A percentile compares a stretch with the other conserved stretches of the same genome.
phyloP scores from a whole-genome alignment of 1,140 invertebrate species.

The Brachystomella parvula region DNA sequence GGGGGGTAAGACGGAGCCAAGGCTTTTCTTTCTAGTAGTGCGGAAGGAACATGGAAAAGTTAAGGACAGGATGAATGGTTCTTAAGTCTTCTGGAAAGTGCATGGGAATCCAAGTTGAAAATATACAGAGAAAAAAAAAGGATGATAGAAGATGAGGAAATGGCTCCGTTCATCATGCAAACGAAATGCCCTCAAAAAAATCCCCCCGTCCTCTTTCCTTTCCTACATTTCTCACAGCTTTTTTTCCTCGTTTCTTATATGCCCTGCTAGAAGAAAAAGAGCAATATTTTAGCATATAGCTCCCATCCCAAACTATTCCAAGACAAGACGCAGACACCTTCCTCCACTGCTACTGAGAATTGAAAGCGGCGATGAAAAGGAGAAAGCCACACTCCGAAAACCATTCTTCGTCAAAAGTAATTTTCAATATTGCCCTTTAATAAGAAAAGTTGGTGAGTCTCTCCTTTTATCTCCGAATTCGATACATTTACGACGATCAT shows the following conservation, averaged over 20 bases:
- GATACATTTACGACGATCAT: constrained; percentile 24
- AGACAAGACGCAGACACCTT: constrained; percentile 10
- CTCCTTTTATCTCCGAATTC: constrained; percentile 27
- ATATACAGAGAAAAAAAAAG: constrained; percentile 26
- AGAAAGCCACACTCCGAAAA: constrained; percentile 8
- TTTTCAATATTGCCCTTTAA: constrained; percentile 35
- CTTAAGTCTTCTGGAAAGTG: constrained; percentile 16
- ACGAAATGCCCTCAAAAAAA: constrained; percentile 23
- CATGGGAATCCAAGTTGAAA: constrained; percentile 24
- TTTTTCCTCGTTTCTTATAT: background rate
- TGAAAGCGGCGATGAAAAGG: background rate
- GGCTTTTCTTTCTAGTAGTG: background rate
- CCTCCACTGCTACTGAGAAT: background rate
- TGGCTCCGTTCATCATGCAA: constrained; percentile 35
- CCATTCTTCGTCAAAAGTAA: constrained; percentile 19
- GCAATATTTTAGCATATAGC: constrained; percentile 29
- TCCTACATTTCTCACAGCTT: constrained; percentile 7
- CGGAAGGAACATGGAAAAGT: constrained; percentile 24
- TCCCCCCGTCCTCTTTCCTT: constrained; percentile 10
- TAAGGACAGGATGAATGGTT: constrained; percentile 21
- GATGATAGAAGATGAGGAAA: constrained; percentile 26
- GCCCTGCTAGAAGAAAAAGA: background rate
- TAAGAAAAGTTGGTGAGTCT: constrained; percentile 31
- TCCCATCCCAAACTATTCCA: background rate
- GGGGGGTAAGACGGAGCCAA: background rate